These are phyloP conservation scores for Drosophila chauvacae DNA, from an alignment of 1,140 invertebrate genomes.

Conservation along the genomic window DNA sequence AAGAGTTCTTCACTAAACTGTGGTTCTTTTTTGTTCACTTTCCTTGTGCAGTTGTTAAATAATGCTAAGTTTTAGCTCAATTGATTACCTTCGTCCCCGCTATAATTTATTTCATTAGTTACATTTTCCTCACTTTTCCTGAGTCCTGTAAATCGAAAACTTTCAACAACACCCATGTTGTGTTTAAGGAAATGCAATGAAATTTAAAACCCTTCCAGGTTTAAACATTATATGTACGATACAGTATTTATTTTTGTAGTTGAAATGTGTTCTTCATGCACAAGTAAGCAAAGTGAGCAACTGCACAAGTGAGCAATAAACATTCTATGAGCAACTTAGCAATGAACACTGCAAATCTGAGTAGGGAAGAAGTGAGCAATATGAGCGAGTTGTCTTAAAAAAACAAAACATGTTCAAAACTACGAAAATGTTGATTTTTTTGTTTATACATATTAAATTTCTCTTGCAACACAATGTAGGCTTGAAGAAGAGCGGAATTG, in stretches of 20 bases:
- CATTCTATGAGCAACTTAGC: not conserved
- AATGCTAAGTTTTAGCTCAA: not conserved
- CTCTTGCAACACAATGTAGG: not conserved
- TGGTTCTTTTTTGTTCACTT: not conserved
- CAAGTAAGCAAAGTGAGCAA: not conserved
- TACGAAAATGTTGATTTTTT: not conserved
- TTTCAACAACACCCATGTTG: not conserved
- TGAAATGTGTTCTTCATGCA: not conserved
- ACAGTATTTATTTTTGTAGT: not conserved
- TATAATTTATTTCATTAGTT: not conserved
- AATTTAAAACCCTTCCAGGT: not conserved
- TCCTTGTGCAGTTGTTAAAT: not conserved
- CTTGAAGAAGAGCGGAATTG: constrained; percentile 59
- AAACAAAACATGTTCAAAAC: not conserved
- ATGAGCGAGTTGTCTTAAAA: not conserved
- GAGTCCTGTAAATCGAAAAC: too few species aligned
- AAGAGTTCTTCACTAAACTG: too few species aligned
- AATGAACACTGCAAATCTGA: not conserved
- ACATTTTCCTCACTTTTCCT: not conserved
- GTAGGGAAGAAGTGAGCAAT: not conserved
- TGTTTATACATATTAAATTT: not conserved
- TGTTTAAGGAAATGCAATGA: not conserved
- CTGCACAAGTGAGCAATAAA: not conserved
- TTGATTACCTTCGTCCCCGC: not conserved
- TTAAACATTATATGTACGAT: not conserved